Percentiles rank a stretch among this genome's conserved stretches.
phyloP scores from a whole-genome alignment of 2,888 invertebrate species.

The Gari tellinella region DNA sequence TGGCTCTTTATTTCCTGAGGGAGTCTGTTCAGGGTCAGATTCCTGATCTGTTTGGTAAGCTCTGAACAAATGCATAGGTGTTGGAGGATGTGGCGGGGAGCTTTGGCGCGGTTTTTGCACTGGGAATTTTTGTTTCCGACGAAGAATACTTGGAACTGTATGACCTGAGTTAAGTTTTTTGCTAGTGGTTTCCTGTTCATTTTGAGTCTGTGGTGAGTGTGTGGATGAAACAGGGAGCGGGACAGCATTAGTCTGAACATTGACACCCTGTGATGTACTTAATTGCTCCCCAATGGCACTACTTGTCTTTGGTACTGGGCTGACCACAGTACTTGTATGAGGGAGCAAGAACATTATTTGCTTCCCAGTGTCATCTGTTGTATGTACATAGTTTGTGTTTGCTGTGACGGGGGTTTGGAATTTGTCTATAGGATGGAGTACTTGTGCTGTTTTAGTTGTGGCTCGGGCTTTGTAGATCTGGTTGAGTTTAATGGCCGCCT shows the following conservation, averaged over 20 bases:
- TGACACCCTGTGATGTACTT: too few species aligned
- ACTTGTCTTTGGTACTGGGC: too few species aligned
- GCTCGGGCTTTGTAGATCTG: slow-evolving; percentile 17
- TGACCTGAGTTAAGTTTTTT: background rate
- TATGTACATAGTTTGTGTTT: too few species aligned
- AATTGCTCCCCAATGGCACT: too few species aligned
- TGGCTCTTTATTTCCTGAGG: background rate
- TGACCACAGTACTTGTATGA: too few species aligned
- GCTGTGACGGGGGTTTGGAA: background rate
- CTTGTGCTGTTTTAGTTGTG: slow-evolving; percentile 6
- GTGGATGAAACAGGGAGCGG: too few species aligned
- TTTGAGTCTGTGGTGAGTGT: too few species aligned
- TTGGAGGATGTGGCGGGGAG: background rate
- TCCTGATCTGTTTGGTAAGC: slow-evolving; percentile 2
- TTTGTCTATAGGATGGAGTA: slow-evolving; percentile 11
- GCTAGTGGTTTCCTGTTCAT: background rate
- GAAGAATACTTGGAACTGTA: slow-evolving; percentile 8
- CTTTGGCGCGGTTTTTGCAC: background rate
- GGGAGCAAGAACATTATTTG: too few species aligned
- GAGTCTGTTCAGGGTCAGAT: background rate
- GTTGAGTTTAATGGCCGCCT: slow-evolving; percentile 26
- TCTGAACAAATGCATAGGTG: slow-evolving; percentile 37
- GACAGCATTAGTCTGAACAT: too few species aligned
- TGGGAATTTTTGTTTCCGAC: slow-evolving; percentile 2
- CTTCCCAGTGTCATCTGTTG: too few species aligned